phyloP scores from a whole-genome alignment of 2,888 invertebrate species.

The Halictus quadricinctus region DNA sequence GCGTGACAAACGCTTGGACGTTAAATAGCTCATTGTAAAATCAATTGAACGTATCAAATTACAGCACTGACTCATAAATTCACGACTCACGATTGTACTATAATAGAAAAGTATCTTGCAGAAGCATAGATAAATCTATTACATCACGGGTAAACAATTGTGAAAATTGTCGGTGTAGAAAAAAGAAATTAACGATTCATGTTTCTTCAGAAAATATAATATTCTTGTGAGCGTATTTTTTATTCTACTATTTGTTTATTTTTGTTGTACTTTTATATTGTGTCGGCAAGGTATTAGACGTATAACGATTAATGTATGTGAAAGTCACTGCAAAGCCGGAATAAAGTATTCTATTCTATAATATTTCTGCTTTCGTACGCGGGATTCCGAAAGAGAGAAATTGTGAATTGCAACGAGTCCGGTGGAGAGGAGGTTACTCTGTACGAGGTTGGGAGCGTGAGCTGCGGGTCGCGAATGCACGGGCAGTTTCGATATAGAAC shows the following conservation, averaged over 20 bases:
- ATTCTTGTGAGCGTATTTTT: neutral
- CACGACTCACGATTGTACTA: neutral
- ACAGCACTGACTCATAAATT: neutral
- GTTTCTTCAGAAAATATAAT: neutral
- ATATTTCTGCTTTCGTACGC: neutral
- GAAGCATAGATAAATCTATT: neutral
- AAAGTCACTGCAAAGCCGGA: neutral
- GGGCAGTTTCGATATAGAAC: slow-evolving; percentile 63
- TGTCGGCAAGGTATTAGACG: neutral
- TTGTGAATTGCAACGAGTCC: neutral
- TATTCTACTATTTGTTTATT: neutral
- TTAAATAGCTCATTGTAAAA: neutral
- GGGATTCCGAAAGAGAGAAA: neutral
- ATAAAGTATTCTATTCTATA: neutral
- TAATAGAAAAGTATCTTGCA: neutral
- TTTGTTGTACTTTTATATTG: too few relatives aligned
- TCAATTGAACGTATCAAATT: neutral
- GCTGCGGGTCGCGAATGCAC: slow-evolving; percentile 64
- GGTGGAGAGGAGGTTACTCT: slow-evolving; percentile 27
- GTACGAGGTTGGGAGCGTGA: slow-evolving; percentile 55
- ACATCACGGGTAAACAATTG: neutral
- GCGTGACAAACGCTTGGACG: neutral
- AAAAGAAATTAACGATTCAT: neutral
- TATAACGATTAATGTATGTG: neutral
- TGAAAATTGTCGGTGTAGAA: neutral